Evolutionary conservation across 2,888 invertebrate genomes (phyloP), one percentile per base, ranked within the genome.

Genomic region (Sphecodes monilicornis): DNA sequence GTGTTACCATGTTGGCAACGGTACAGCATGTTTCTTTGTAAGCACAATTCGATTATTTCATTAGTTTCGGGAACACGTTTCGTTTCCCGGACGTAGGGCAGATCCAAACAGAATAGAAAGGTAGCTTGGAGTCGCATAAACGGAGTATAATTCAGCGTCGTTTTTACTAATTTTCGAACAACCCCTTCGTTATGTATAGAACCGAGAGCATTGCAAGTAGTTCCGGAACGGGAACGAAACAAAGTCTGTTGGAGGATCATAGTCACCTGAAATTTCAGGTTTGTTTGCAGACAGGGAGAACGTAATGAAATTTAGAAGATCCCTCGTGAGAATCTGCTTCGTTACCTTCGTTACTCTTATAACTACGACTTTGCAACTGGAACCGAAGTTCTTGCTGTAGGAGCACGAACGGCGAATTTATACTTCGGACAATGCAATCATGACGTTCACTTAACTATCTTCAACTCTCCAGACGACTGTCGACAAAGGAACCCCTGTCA

Each of bases 281-380:
- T 90, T 81, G 84, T 88, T 82, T 76, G 86, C 78, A 85, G 73
- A 86, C 73, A 76, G 41, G 70, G 72, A 29, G 50, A 73, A 26
- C 29, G 43, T 80, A 90, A 88, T 73, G 75, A 90, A 90, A 90
- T 88, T 86, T 88, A 66, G 75, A 85, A 80, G 74, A 84, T 81
- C 77, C 82, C 74, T 46, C 71, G 68, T 29, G 79, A 82, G 82
- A 73, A 76, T 66, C 74, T 76, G 86, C 82, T 89, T 89, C 86
- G 90, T 88, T 89, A 86, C 76, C 84, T 88, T 79, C 72, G 77
- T 81, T 89, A 80, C 78, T 46, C 46, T 26, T 57, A 32, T 29
- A 74, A 74, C 81, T 71, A 75, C n/a, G 76, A 77, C 78, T 80
- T 80, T 64, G 54, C 60, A 88, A 78, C 78, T 84, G 39, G 43